phyloP scores from a whole-genome alignment of 2,888 invertebrate species.

The Philhelius pedissequus region DNA sequence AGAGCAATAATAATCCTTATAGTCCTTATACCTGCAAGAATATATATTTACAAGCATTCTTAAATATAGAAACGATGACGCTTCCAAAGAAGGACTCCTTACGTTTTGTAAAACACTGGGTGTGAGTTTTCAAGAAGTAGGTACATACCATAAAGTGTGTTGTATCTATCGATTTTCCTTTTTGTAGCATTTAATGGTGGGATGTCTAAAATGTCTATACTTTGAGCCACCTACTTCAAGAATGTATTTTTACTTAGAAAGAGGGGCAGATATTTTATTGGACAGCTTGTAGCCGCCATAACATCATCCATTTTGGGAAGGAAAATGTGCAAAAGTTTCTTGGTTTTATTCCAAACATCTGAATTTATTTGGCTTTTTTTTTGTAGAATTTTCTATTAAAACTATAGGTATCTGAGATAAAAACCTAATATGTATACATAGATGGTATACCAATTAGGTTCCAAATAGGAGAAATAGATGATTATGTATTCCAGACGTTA shows the following conservation, averaged over 20 bases:
- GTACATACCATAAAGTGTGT: not conserved
- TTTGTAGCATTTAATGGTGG: not conserved
- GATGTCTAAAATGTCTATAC: not conserved
- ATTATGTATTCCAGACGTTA: too few relatives aligned
- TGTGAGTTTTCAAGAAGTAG: constrained; percentile 5
- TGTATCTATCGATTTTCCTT: constrained; percentile 38
- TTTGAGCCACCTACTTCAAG: not conserved
- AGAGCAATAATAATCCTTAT: constrained; percentile 40
- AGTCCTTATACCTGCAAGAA: not conserved
- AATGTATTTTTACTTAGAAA: not conserved
- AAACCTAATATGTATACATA: not conserved
- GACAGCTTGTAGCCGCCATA: constrained; percentile 29
- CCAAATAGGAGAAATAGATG: too few relatives aligned
- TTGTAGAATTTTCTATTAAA: not conserved
- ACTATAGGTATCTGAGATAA: not conserved
- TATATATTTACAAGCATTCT: not conserved
- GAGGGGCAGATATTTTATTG: constrained; percentile 3
- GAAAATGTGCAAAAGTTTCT: constrained; percentile 5
- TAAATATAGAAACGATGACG: not conserved
- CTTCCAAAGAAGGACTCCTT: not conserved
- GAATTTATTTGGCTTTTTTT: not conserved
- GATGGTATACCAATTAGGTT: not conserved
- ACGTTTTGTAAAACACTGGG: not conserved
- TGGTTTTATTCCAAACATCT: not conserved
- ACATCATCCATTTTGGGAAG: constrained; percentile 14